phyloP scores from a whole-genome alignment of 2,113 vertebrate species.

The Equus przewalskii region DNA sequence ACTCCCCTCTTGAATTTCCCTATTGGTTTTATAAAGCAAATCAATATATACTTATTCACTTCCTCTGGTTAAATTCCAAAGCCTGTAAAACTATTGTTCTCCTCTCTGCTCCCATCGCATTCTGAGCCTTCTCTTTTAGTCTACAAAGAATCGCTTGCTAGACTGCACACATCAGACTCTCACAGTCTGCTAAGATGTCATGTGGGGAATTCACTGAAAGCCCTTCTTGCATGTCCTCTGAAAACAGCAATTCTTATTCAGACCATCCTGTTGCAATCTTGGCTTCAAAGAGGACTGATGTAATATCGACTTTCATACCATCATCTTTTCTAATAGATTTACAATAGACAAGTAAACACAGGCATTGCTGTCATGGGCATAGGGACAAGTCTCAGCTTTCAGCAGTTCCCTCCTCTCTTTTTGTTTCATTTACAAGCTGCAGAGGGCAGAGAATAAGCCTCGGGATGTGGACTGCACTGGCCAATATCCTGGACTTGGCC shows the following conservation, averaged over 20 bases:
- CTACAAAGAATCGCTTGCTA: slow-evolving; percentile 4
- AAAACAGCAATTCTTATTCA: slow-evolving; percentile 55
- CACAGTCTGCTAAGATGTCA: background rate
- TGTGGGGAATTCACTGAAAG: background rate
- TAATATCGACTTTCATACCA: background rate
- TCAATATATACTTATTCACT: background rate
- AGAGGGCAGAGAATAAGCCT: background rate
- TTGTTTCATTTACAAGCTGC: background rate
- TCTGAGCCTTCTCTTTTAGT: background rate
- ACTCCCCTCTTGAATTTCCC: slow-evolving; percentile 45
- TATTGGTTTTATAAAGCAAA: slow-evolving; percentile 53
- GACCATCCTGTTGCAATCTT: background rate
- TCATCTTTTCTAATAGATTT: slow-evolving; percentile 55
- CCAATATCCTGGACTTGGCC: background rate
- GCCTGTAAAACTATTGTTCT: background rate
- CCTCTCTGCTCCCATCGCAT: background rate
- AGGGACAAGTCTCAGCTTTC: background rate
- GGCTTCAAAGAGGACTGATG: background rate
- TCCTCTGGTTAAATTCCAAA: slow-evolving; percentile 41
- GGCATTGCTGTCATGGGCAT: background rate
- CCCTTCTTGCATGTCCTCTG: slow-evolving; percentile 46
- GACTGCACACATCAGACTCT: background rate
- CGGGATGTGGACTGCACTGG: background rate
- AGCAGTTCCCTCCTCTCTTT: background rate
- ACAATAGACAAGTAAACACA: slow-evolving; percentile 16